A percentile compares a stretch with the other conserved stretches of the same genome.
phyloP scores from a whole-genome alignment of 2,888 invertebrate genomes.

The Leptopilina drosophilae region DNA sequence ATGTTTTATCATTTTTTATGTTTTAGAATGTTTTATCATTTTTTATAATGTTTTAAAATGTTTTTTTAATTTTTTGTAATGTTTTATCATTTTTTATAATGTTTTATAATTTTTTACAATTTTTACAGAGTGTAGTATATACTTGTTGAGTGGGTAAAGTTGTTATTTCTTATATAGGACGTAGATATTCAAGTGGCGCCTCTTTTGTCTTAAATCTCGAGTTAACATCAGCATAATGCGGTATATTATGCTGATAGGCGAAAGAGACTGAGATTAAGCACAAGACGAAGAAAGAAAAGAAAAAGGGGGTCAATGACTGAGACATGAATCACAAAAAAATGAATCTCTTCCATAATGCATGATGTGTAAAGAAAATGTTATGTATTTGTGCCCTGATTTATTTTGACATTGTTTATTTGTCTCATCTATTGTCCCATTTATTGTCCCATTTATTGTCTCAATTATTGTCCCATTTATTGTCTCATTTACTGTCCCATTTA shows the following conservation, averaged over 20 bases:
- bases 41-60: too few relatives aligned
- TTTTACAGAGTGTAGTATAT: too few relatives aligned
- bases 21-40: too few relatives aligned
- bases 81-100: too few relatives aligned
- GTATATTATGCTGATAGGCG: slow-evolving; percentile 35
- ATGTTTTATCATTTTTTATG: too few relatives aligned
- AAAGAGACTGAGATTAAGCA: slow-evolving; percentile 28
- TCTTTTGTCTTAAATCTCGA: slow-evolving; percentile 39
- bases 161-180: neutral
- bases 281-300: slow-evolving; percentile 14
- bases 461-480: too few relatives aligned
- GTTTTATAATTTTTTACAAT: too few relatives aligned
- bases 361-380: slow-evolving; percentile 4
- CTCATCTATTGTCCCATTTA: neutral
- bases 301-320: slow-evolving; percentile 31
- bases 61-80: too few relatives aligned
- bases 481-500: too few relatives aligned
- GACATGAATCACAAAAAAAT: slow-evolving; percentile 29
- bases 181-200: slow-evolving; percentile 39
- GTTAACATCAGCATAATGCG: slow-evolving; percentile 35
- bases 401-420: slow-evolving; percentile 20
- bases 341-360: slow-evolving; percentile 37
- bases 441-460: too few relatives aligned
- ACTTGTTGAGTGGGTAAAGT: slow-evolving; percentile 1
- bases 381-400: slow-evolving; percentile 34